Conservation (phyloP, 2,797 vertebrate species). For the Neomorphus geoffroyi region DNA sequence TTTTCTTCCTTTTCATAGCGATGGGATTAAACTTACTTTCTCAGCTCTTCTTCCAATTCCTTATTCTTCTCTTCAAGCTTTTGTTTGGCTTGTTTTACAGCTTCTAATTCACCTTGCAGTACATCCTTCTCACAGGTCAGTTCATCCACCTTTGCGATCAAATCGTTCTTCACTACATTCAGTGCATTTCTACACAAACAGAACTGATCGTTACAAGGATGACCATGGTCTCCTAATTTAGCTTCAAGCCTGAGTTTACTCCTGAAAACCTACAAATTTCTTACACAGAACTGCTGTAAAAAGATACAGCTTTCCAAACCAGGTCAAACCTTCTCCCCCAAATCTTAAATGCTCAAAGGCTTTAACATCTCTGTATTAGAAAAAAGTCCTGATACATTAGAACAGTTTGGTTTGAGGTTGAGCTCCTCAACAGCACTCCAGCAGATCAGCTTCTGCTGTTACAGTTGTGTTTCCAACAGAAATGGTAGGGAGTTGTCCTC, state of each 20-base stretch:
- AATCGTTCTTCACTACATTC: constrained; percentile 85
- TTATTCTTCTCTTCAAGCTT: constrained; percentile 83
- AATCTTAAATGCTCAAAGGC: background rate
- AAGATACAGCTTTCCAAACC: background rate
- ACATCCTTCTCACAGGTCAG: constrained; percentile 83
- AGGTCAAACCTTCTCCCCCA: background rate
- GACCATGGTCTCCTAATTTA: background rate
- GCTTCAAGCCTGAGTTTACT: background rate
- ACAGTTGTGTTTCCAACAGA: background rate
- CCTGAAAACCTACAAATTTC: background rate
- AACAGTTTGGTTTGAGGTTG: background rate
- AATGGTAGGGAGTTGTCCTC: background rate
- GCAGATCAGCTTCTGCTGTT: background rate
- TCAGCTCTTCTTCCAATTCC: constrained; percentile 83
- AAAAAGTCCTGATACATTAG: background rate
- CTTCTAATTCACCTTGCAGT: constrained; percentile 79
- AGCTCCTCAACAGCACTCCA: background rate
- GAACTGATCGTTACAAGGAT: constrained; percentile 9
- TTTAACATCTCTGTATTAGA: background rate
- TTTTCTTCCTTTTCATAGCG: background rate
- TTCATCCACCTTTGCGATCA: constrained; percentile 84
- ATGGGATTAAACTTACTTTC: constrained; percentile 72
- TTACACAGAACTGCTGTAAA: background rate
- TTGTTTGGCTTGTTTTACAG: constrained; percentile 81
- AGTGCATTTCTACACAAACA: constrained; percentile 79